These are phyloP conservation scores for Prionailurus viverrinus DNA, from an alignment of 2,113 vertebrate genomes.

Conservation along the genomic window DNA sequence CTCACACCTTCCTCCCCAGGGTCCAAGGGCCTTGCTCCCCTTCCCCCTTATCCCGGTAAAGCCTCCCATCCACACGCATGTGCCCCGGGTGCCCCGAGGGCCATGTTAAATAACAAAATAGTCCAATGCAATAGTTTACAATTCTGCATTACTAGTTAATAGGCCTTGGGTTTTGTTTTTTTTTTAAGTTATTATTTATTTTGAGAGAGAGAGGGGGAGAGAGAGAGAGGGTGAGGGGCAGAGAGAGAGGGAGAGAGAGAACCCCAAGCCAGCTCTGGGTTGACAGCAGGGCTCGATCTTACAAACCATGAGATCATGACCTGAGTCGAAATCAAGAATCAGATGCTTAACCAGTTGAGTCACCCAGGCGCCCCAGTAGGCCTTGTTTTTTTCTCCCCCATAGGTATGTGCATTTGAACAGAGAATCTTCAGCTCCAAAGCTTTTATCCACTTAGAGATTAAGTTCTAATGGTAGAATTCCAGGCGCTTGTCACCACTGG, in stretches of 20 bases:
- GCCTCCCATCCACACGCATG: not conserved
- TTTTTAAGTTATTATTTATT: too few relatives aligned
- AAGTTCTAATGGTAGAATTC: not conserved
- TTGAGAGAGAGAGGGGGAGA: too few relatives aligned
- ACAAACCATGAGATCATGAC: too few relatives aligned
- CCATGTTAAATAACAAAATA: not conserved
- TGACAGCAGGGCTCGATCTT: too few relatives aligned
- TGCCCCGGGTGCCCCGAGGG: not conserved
- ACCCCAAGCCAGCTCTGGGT: too few relatives aligned
- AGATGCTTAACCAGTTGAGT: too few relatives aligned
- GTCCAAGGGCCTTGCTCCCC: not conserved
- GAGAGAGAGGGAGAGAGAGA: too few relatives aligned
- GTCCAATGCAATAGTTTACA: not conserved
- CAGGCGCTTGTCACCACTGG: not conserved
- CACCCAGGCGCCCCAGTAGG: not conserved
- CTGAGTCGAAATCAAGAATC: too few relatives aligned
- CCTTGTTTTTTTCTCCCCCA: not conserved
- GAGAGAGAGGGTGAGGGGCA: too few relatives aligned
- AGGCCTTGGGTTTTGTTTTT: not conserved
- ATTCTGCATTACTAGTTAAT: not conserved
- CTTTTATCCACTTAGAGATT: not conserved
- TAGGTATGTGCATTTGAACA: not conserved
- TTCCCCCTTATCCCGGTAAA: not conserved
- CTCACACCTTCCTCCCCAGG: not conserved
- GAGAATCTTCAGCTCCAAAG: not conserved